Percentiles rank a stretch among this genome's conserved stretches.
These are phyloP conservation scores for Elephantulus edwardii DNA, from an alignment of 2,113 vertebrate genomes.

Conservation along the genomic window DNA sequence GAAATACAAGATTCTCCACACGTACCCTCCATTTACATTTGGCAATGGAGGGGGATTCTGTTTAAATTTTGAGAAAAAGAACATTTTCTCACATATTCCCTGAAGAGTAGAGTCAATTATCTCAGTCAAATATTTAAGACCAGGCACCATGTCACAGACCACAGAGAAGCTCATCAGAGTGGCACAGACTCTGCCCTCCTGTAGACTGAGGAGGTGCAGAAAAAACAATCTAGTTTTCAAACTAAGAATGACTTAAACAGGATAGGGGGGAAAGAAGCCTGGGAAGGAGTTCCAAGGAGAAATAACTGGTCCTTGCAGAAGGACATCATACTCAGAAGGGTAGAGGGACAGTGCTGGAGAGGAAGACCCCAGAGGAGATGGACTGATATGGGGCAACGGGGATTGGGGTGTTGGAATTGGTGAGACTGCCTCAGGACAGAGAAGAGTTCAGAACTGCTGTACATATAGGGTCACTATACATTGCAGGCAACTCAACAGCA, in stretches of 20 bases:
- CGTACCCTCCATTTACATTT: background rate
- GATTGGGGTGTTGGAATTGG: too few relatives aligned
- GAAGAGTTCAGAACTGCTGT: too few relatives aligned
- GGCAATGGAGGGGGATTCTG: background rate
- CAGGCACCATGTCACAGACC: background rate
- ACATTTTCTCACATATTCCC: background rate
- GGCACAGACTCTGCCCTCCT: background rate
- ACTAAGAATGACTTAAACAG: slow-evolving; percentile 12
- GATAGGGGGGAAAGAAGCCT: background rate
- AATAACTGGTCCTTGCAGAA: too few relatives aligned
- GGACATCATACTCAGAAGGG: too few relatives aligned
- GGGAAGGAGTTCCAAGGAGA: background rate
- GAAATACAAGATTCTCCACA: background rate
- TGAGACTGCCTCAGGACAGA: too few relatives aligned
- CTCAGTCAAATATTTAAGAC: background rate
- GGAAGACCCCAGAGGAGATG: too few relatives aligned
- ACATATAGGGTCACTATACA: too few relatives aligned
- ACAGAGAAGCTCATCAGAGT: background rate
- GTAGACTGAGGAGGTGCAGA: background rate
- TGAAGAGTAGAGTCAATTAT: background rate
- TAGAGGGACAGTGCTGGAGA: too few relatives aligned
- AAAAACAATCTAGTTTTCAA: background rate
- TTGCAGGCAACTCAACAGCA: too few relatives aligned
- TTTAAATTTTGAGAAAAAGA: slow-evolving; percentile 6
- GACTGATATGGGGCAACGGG: too few relatives aligned